phyloP scores from a whole-genome alignment of 2,113 vertebrate genomes.

The Acrocephalus arundinaceus region DNA sequence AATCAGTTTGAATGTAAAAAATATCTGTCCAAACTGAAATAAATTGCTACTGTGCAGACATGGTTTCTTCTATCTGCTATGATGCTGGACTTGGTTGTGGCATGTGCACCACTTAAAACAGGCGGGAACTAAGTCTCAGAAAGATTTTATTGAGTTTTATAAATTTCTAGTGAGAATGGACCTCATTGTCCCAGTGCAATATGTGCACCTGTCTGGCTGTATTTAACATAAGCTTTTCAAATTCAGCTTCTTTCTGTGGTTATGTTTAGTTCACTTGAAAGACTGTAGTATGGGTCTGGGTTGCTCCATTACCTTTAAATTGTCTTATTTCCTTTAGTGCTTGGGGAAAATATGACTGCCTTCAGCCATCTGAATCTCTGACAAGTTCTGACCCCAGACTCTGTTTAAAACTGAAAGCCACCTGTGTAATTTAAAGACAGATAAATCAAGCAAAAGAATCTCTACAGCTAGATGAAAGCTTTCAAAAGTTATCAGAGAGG shows the following conservation, averaged over 20 bases:
- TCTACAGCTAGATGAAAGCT: not conserved
- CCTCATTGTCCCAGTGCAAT: not conserved
- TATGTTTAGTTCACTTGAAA: not conserved
- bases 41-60: not conserved
- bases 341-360: not conserved
- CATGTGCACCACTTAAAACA: not conserved
- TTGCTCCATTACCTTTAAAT: not conserved
- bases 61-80: not conserved
- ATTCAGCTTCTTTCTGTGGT: not conserved
- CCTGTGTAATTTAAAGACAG: not conserved
- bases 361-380: not conserved
- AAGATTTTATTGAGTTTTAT: not conserved
- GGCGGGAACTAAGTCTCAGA: not conserved
- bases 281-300: not conserved
- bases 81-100: not conserved
- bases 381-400: not conserved
- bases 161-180: not conserved
- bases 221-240: not conserved
- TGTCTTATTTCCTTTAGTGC: not conserved
- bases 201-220: not conserved
- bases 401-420: not conserved
- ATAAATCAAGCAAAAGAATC: not conserved
- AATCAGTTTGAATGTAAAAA: not conserved
- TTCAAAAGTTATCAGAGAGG: fast-evolving
- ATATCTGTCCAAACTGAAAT: not conserved